Evolutionary conservation across 1,140 invertebrate species (phyloP).

Genomic region (Drosophila ambigua): DNA sequence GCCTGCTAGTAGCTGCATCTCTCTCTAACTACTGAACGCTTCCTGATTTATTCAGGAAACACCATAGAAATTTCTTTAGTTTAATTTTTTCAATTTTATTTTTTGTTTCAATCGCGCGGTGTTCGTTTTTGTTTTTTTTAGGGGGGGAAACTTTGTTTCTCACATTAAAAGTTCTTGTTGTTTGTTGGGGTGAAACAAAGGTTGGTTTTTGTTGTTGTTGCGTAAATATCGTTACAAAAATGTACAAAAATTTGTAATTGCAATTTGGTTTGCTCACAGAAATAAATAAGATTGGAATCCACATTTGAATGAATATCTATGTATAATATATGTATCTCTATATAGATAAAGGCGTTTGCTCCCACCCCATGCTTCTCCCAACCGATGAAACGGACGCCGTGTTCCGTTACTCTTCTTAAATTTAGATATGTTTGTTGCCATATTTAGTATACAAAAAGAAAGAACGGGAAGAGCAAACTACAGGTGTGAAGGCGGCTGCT

Average conservation of each 20-base stretch:
- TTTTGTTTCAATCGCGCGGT: conserved; percentile 23
- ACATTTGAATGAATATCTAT: conserved; percentile 14
- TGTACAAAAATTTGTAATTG: conserved; percentile 27
- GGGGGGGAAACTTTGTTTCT: conserved; percentile 18
- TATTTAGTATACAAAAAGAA: not conserved
- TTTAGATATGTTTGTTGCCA: conserved; percentile 17
- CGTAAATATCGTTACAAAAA: conserved; percentile 19
- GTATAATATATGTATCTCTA: conserved; percentile 5
- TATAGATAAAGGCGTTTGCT: conserved; percentile 1
- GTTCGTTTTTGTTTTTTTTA: too few relatives aligned
- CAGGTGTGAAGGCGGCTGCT: conserved; percentile 4
- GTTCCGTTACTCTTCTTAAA: conserved; percentile 22
- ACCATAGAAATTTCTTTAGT: too few relatives aligned
- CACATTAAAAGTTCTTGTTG: conserved; percentile 12
- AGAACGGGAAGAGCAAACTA: conserved; percentile 10
- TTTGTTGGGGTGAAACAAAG: not conserved
- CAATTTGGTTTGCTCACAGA: conserved; percentile 8
- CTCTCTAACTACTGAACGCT: too few relatives aligned
- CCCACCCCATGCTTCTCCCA: not conserved
- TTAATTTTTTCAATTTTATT: conserved; percentile 2
- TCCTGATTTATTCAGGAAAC: too few relatives aligned
- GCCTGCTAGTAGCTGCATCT: too few relatives aligned
- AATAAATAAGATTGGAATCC: conserved; percentile 45
- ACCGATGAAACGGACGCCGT: conserved; percentile 10
- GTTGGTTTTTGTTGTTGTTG: not conserved